Percentiles rank a stretch among this genome's conserved stretches.
Conservation (phyloP, 2,888 invertebrate species). For the Pristionchus fissidentatus region DNA sequence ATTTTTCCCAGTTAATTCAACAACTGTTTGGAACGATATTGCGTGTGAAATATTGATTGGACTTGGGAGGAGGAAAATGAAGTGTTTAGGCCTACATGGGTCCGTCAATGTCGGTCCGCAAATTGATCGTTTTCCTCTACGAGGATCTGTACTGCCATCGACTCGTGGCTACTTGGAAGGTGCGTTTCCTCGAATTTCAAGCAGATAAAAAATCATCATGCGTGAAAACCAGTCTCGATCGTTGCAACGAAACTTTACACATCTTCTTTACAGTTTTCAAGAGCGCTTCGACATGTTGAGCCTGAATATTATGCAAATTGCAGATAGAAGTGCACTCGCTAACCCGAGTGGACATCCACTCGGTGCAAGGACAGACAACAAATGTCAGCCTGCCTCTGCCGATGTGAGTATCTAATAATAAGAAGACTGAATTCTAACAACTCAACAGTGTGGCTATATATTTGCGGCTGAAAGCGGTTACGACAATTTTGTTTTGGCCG, state of each 20-base stretch:
- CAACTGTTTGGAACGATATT: too few relatives aligned
- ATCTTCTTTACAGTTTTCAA: too few relatives aligned
- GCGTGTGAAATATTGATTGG: too few relatives aligned
- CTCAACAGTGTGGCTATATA: too few relatives aligned
- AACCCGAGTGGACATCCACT: slow-evolving; percentile 28
- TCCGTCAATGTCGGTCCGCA: neutral
- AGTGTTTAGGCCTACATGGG: slow-evolving; percentile 41
- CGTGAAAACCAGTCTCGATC: too few relatives aligned
- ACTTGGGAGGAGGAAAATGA: neutral
- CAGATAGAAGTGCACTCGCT: slow-evolving; percentile 37
- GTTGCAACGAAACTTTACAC: too few relatives aligned
- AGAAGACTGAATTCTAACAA: neutral
- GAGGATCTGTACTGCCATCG: slow-evolving; percentile 43
- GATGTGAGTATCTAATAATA: neutral
- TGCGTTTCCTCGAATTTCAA: too few relatives aligned
- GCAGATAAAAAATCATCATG: neutral
- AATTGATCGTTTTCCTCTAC: slow-evolving; percentile 45
- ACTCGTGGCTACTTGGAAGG: slow-evolving; percentile 46
- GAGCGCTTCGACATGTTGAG: too few relatives aligned
- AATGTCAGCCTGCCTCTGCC: neutral
- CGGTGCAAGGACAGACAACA: slow-evolving; percentile 36
- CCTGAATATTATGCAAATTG: neutral
- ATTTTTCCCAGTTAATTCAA: too few relatives aligned
- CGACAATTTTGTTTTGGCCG: neutral
- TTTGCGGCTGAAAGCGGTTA: neutral